Conservation (phyloP, 2,888 invertebrate species). For the Lasius platythorax region DNA sequence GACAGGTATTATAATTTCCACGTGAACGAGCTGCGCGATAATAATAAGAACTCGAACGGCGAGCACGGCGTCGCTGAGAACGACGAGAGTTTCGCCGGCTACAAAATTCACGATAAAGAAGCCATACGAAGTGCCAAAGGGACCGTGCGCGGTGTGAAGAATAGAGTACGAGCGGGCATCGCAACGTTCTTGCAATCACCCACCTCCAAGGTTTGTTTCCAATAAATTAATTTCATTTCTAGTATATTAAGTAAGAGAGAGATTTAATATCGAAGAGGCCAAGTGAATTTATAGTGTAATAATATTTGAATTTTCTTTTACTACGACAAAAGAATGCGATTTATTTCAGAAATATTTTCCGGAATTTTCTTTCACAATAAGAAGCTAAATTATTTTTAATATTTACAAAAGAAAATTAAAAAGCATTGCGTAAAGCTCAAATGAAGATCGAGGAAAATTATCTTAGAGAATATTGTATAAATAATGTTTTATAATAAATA, state of each 20-base stretch:
- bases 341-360: background rate
- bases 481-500: background rate
- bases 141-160: constrained; percentile 97
- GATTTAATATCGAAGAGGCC: background rate
- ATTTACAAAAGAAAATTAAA: background rate
- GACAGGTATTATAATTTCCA: constrained; percentile 95
- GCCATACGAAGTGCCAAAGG: constrained; percentile 97
- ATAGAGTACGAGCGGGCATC: constrained; percentile 97
- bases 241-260: background rate
- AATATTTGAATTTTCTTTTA: background rate
- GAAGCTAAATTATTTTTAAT: constrained; percentile 1
- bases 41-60: constrained; percentile 77
- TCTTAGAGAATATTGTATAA: background rate
- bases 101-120: constrained; percentile 91
- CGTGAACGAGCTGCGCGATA: constrained; percentile 90
- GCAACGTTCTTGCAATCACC: constrained; percentile 97
- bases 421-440: background rate
- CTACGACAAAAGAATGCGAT: background rate
- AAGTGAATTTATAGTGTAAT: background rate
- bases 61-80: constrained; percentile 86
- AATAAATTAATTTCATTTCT: background rate
- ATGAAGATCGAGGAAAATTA: background rate
- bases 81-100: constrained; percentile 92
- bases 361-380: background rate
- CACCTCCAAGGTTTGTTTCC: constrained; percentile 90